Evolutionary conservation across 2,113 vertebrate genomes (phyloP), one percentile per base, ranked within the genome.

Genomic region (Takifugu bimaculatus): DNA sequence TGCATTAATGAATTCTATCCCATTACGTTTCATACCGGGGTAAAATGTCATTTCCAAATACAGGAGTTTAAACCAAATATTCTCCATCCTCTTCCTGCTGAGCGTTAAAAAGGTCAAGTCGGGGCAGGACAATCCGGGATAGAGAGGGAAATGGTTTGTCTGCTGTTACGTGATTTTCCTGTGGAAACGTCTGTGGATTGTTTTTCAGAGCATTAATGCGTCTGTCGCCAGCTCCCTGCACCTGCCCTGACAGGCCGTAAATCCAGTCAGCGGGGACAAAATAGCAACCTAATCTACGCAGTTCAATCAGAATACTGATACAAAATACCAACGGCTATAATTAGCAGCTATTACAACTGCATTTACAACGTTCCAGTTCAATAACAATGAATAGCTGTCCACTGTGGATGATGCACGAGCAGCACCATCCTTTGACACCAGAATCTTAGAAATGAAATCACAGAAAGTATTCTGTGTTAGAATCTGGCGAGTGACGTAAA

Each of bases 61-160:
- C 20, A 49, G 20, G 9, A 54, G 26, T 28, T 51, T 28, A 60
- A 54, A 15, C 2, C 58, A 74, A 48, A 35, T 72, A 63, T 58
- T 43, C 86, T 75, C 84, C 79, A 62, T 76, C 61, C 68, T 74
- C 42, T 75, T 64, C 79, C 78, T 73, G 66, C 39, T 64, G 48
- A 54, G 50, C 75, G 62, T 39, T 53, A 69, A 77, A 73, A 60
- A 53, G 15, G 70, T 52, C 64, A 64, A 70, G 70, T 77, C 53
- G 74, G 52, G 65, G 27, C 60, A 53, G 69, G 60, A 63, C 12
- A 35, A 71, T 67, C 56, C 65, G 65, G 63, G 61, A 79, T 72
- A 79, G 47, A 67, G 49, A 57, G 66, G 57, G 74, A 10, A 10
- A 39, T 6, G 1, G 35, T 39, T 39, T 1, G 35, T 10, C 2